A percentile compares a stretch with the other conserved stretches of the same genome.
Evolutionary conservation across 2,888 invertebrate species (phyloP).

Genomic region (Papilio demoleus): DNA sequence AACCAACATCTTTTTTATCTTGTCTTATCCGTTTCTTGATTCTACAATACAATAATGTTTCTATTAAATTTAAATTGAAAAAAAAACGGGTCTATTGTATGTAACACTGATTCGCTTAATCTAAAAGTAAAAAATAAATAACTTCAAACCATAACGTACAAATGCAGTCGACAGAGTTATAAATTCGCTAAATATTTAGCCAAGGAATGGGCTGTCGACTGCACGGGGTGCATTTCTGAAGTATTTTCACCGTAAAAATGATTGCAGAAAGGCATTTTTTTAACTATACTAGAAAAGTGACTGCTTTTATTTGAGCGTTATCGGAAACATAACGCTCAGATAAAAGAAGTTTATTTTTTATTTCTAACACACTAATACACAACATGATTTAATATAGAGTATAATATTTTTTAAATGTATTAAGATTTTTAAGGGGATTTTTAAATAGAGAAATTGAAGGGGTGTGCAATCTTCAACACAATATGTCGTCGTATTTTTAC

Average conservation of each 20-base stretch:
- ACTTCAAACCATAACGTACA: slow-evolving; percentile 66
- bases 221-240: slow-evolving; percentile 65
- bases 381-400: not conserved
- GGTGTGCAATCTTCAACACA: no score
- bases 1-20: not conserved
- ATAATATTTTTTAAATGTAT: not conserved
- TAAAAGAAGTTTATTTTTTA: slow-evolving; percentile 15
- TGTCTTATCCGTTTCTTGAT: slow-evolving; percentile 25
- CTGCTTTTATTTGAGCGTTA: slow-evolving; percentile 23
- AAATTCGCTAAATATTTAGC: slow-evolving; percentile 41
- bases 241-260: slow-evolving; percentile 75
- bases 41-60: slow-evolving; percentile 22
- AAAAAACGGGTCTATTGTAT: slow-evolving; percentile 47
- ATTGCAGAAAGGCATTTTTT: slow-evolving; percentile 75
- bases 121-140: slow-evolving; percentile 75
- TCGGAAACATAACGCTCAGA: slow-evolving; percentile 13
- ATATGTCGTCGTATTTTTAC: no score
- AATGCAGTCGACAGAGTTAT: slow-evolving; percentile 52
- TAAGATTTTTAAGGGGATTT: slow-evolving; percentile 1
- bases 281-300: slow-evolving; percentile 56
- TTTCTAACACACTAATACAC: slow-evolving; percentile 37
- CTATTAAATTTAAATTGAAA: slow-evolving; percentile 45
- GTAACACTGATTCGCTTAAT: slow-evolving; percentile 62
- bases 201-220: slow-evolving; percentile 54
- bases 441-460: not conserved